phyloP scores from a whole-genome alignment of 2,113 vertebrate species.

The Cathartes aura region DNA sequence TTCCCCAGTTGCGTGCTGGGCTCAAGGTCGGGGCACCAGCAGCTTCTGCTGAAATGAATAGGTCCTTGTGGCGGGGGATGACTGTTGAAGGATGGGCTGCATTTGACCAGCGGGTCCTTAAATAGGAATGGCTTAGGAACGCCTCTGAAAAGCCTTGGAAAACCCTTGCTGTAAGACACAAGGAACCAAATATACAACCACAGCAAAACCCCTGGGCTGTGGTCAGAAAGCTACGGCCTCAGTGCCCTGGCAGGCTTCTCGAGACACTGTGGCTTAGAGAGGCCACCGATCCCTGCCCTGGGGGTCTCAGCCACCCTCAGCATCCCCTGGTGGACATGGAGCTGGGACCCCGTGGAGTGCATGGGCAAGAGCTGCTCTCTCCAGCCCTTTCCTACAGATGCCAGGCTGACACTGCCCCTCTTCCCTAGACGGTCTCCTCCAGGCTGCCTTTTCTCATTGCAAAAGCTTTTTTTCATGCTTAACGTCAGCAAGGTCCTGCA shows the following conservation, averaged over 20 bases:
- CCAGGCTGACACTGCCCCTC: background rate
- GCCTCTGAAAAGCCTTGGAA: background rate
- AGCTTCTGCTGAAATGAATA: background rate
- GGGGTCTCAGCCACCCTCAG: background rate
- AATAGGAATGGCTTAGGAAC: background rate
- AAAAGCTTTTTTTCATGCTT: background rate
- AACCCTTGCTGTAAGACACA: background rate
- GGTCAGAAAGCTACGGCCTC: background rate
- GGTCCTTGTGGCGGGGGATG: background rate
- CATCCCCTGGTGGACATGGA: background rate
- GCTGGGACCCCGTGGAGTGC: fast-evolving
- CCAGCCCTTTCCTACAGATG: background rate
- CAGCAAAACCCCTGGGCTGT: background rate
- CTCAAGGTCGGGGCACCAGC: background rate
- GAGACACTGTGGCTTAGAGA: background rate
- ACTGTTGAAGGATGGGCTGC: background rate
- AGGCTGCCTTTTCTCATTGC: background rate
- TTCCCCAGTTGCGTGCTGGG: background rate
- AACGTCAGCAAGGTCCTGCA: background rate
- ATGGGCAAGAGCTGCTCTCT: background rate
- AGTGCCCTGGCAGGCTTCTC: background rate
- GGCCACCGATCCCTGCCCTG: background rate
- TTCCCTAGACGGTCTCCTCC: background rate
- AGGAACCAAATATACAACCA: background rate
- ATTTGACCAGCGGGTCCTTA: background rate